These are phyloP conservation scores for Timandra comae DNA, from an alignment of 2,888 invertebrate genomes.

Conservation along the genomic window DNA sequence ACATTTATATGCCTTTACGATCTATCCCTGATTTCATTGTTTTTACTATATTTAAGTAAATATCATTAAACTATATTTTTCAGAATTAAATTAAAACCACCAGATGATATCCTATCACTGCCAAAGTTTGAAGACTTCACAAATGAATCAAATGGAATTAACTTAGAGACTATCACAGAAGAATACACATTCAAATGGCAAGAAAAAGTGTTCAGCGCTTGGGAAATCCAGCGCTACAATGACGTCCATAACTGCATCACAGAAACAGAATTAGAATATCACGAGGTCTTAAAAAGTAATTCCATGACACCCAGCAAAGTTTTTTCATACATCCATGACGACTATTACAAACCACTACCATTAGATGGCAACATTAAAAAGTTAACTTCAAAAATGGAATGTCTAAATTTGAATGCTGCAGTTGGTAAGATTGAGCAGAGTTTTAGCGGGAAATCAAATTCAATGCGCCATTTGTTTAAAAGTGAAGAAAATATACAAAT, in stretches of 20 bases:
- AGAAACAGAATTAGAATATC: conserved; percentile 68
- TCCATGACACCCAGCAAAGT: conserved; percentile 44
- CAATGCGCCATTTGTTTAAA: conserved; percentile 43
- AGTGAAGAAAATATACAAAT: conserved; percentile 43
- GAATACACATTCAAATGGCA: conserved; percentile 81
- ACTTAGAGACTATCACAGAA: conserved; percentile 33
- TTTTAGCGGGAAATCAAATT: conserved; percentile 26
- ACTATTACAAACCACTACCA: conserved; percentile 63
- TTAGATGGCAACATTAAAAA: conserved; percentile 17
- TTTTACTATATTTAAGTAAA: too few species aligned
- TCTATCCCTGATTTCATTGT: too few species aligned
- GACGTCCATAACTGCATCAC: conserved; percentile 79
- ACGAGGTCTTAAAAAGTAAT: conserved; percentile 43
- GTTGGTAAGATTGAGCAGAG: conserved; percentile 28
- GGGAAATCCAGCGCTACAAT: conserved; percentile 77
- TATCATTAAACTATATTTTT: too few species aligned
- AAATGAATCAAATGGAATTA: conserved; percentile 28
- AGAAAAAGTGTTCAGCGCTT: conserved; percentile 80
- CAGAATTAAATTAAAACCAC: conserved; percentile 55
- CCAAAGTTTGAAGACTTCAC: conserved; percentile 59
- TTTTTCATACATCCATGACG: conserved; percentile 78
- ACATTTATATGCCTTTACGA: too few species aligned
- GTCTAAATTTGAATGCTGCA: conserved; percentile 33
- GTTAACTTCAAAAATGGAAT: conserved; percentile 28
- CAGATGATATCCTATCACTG: conserved; percentile 43